Evolutionary conservation across 2,888 invertebrate genomes (phyloP), one percentile per base, ranked within the genome.

Genomic region (Diaperis boleti): DNA sequence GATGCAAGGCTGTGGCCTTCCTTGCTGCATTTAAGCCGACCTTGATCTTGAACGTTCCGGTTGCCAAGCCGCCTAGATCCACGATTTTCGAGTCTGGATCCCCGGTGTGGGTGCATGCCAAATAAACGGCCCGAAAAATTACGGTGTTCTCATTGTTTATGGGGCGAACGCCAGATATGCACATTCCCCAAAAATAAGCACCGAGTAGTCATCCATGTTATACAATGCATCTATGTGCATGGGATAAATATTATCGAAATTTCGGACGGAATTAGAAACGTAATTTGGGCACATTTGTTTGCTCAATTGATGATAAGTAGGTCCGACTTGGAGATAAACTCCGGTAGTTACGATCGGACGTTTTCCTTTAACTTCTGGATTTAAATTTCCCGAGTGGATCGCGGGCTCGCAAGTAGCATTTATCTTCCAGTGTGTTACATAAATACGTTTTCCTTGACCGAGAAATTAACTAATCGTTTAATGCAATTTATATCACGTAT

Each of bases 41-140:
- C 77, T 76, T 76, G 76, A 76, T 76, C 77, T 76, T 76, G 75
- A 77, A 76, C 69, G 72, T 74, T 73, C 72, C 71, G 70, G 76
- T 76, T 77, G 74, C 75, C 74, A 74, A 69, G 74, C 69, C 69
- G 67, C 39, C n/a, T 14, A 29, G 54, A 54, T 20, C 37, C 17
- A 10, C 18, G 10, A 22, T 22, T 52, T 52, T 52, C 39, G 22
- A 20, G 13, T 13, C 11, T 26, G 39, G 7, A 17, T 10, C 14
- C 11, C 8, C 8, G n/a, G 55, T 55, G 42, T 41, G 55, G 18
- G 42, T 29, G 14, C 41, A 54, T 54, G 26, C 54, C 26, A n/a
- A 18, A 20, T 22, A 39, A 37, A 52, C 11, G 15, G n/a, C 1
- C 3, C 17, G 17, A 33, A 5, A 33, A 49, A 33, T 33, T 33